Evolutionary conservation across 2,113 vertebrate species (phyloP).

Genomic region (Zosterops japonicus): DNA sequence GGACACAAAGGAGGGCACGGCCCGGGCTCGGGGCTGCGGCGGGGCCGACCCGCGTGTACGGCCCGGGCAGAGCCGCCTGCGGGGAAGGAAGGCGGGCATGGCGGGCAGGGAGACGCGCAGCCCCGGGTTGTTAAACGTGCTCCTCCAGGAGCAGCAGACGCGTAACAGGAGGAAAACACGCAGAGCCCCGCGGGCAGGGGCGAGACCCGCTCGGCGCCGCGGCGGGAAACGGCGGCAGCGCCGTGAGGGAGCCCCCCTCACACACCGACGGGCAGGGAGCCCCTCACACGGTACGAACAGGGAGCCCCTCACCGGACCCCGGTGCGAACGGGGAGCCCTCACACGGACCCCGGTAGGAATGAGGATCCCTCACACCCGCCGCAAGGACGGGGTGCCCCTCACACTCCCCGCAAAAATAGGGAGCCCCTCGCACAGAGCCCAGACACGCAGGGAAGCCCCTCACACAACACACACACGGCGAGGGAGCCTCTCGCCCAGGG

Average conservation of each 20-base stretch:
- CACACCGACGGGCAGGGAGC: not conserved
- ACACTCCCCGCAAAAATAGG: not conserved
- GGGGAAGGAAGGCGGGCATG: not conserved
- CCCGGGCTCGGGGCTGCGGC: not conserved
- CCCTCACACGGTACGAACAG: not conserved
- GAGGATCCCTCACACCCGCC: no score
- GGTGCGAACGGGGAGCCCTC: not conserved
- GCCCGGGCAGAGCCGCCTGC: not conserved
- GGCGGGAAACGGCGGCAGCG: conserved; percentile 1
- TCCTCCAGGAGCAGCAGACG: not conserved
- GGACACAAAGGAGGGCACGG: not conserved
- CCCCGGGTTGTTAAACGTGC: conserved; percentile 1
- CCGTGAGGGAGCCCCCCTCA: not conserved
- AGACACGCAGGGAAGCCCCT: not conserved
- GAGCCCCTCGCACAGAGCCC: not conserved
- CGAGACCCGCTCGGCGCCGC: conserved; percentile 53
- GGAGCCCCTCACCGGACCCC: not conserved
- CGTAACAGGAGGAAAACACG: conserved; percentile 48
- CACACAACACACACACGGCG: not conserved
- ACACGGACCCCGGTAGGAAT: no score
- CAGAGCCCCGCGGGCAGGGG: conserved; percentile 48
- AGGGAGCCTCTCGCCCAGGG: not conserved
- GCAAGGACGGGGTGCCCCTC: no score
- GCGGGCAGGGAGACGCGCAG: not conserved
- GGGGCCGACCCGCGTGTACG: not conserved